Base-by-base conservation (phyloP, 2,113 vertebrate genomes). In the Syrmaticus mikado region DNA sequence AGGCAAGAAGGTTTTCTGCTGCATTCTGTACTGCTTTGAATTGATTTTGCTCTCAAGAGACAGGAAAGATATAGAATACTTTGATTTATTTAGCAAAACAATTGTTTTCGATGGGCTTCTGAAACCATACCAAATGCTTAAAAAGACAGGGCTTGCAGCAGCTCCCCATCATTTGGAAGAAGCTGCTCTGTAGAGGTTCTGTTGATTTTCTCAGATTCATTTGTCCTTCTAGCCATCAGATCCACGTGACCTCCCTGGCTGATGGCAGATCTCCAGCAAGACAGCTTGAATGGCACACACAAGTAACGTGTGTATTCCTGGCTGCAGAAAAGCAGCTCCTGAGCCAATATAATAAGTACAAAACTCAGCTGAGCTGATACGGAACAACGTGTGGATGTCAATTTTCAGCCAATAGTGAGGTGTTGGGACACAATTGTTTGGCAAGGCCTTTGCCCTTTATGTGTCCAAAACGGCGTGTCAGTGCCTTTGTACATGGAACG, bases 381-480 rank as follows among this genome's bases (percentile, higher is more conserved):
- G 25, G 65, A 88, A 52, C 11, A 72, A 85, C 15, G 34, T 22
- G 55, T 55, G 65, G 72, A 61, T 79, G 87, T 84, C 85, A 71
- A 88, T 95, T 92, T 95, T 78, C 93, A 95, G 94, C 43, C 87
- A 90, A 27, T 15, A 94, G 75, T 66, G 71, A 94, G 86, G 93
- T 96, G 96, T 94, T 66, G 83, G 88, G 70, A 91, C 94, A 82
- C 66, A 89, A 77, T 14, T 74, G 83, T 95, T 96, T 97, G 96
- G 95, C 96, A 96, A 94, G 92, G 36, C 87, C 93, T 95, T 94
- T 94, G 85, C 89, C 87, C 92, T 96, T 94, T 90, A 94, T n/a
- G 94, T 94, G 92, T 97, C 81, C 78, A 66, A 64, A 74, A 67
- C 6, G 8, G 73, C 1, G 0, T 90, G 92, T n/a, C 0, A 3